Evolutionary conservation across 2,113 vertebrate genomes (phyloP), one percentile per base, ranked within the genome.

Genomic region (Macquaria australasica): DNA sequence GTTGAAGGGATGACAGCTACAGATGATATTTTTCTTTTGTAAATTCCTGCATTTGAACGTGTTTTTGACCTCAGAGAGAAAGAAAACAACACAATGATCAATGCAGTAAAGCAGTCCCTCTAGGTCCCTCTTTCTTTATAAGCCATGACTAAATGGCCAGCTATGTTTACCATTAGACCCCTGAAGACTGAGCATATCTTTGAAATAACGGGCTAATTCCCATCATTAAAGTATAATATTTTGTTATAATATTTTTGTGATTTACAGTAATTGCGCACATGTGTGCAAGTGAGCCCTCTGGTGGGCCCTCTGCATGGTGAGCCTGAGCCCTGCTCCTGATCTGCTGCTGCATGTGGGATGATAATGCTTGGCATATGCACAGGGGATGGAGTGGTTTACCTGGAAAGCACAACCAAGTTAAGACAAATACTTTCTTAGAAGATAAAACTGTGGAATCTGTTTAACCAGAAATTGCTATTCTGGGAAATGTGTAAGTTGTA

Each of bases 281-380:
- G n/a, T 55, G 72, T 71, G 31, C 25, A 53, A 66, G 55, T 50
- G 5, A 6, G 79, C 62, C 88, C 81, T 48, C 86, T 88, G 75
- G 86, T 84, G 88, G 69, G 0, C 11, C 0, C 5, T 18, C 8
- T 39, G 16, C 20, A 2, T 21, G 18, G 6, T 20, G 56, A 53
- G 43, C 41, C 53, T 18, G n/a, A 60, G 20, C 25, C 16, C 39
- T n/a, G 64, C 48, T 73, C 14, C 51, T 25, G 5, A 18, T 4
- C 70, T 39, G 70, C 51, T 41, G 48, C 68, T 55, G 6, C 8
- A 41, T 21, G 41, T 21, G 45, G 20, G 8, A 15, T n/a, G 34
- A 23, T 70, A 34, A n/a, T 8, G 1, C 34, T 34, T 4, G 34
- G 34, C 34, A 34, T 18, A n/a, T 48, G 51, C 48, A 73, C 5